phyloP scores from a whole-genome alignment of 2,888 invertebrate genomes.

The Amblyteles armatorius region DNA sequence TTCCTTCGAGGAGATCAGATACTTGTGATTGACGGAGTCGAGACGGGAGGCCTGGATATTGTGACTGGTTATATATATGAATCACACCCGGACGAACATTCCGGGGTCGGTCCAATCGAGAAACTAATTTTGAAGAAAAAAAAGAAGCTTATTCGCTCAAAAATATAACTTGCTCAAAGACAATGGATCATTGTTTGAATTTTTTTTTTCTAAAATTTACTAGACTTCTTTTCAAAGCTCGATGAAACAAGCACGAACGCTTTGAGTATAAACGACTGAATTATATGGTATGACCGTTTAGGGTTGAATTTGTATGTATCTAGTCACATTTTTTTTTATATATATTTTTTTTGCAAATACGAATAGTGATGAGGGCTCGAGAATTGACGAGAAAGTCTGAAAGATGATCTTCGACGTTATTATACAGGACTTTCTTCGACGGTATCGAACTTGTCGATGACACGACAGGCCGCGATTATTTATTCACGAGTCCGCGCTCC shows the following conservation, averaged over 20 bases:
- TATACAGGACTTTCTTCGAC: conserved; percentile 9
- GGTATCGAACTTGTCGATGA: conserved; percentile 42
- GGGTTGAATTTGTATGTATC: conserved; percentile 20
- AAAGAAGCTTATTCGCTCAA: neutral
- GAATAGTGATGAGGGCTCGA: conserved; percentile 5
- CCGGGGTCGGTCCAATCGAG: neutral
- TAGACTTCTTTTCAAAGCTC: neutral
- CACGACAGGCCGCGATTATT: conserved; percentile 34
- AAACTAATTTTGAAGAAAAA: neutral
- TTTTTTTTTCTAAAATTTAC: neutral
- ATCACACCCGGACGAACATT: neutral
- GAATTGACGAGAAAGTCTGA: neutral
- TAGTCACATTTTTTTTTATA: conserved; percentile 16
- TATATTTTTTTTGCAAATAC: neutral
- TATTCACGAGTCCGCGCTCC: conserved; percentile 16
- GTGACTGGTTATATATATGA: conserved; percentile 45
- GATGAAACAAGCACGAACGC: neutral
- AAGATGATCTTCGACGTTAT: neutral
- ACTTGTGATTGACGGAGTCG: neutral
- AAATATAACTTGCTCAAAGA: neutral
- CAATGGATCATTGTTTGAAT: neutral
- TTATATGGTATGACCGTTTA: neutral
- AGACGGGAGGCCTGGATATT: conserved; percentile 3
- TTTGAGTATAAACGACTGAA: neutral
- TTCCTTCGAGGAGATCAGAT: neutral